Evolutionary conservation across 2,113 vertebrate genomes (phyloP).

Genomic region (Phaethon lepturus): DNA sequence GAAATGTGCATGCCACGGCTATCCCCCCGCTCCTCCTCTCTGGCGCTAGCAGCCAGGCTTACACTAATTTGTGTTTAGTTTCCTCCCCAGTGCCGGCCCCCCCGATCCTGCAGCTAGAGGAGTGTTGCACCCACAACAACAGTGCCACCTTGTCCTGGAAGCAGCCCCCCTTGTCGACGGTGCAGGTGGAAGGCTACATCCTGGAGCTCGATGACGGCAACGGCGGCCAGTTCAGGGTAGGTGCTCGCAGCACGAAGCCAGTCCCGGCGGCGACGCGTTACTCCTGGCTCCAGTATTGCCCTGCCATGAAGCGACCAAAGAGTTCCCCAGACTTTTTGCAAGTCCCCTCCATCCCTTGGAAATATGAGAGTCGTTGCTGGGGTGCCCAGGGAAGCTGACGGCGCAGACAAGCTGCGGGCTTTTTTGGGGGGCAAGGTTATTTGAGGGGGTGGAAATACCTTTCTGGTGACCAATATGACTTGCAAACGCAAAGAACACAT

Average conservation of each 20-base stretch:
- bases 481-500: background rate
- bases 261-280: rapidly evolving
- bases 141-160: slow-evolving; percentile 98
- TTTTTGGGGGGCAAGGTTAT: background rate
- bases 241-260: background rate
- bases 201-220: slow-evolving; percentile 96
- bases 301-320: rapidly evolving
- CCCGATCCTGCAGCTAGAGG: slow-evolving; percentile 96
- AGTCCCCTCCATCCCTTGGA: background rate
- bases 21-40: background rate
- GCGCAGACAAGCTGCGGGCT: background rate
- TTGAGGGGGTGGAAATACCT: background rate
- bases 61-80: slow-evolving; percentile 77
- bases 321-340: rapidly evolving
- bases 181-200: slow-evolving; percentile 94
- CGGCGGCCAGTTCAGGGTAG: slow-evolving; percentile 93
- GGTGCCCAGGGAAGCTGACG: background rate
- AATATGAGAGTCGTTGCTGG: rapidly evolving
- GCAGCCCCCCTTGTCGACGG: slow-evolving; percentile 92
- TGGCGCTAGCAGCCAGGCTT: slow-evolving; percentile 23
- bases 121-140: slow-evolving; percentile 97
- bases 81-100: slow-evolving; percentile 90
- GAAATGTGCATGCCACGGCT: rapidly evolving
- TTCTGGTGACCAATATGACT: background rate
- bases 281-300: background rate